Evolutionary conservation across 2,797 vertebrate species (phyloP), one percentile per base, ranked within the genome.

Genomic region (Lates japonicus): DNA sequence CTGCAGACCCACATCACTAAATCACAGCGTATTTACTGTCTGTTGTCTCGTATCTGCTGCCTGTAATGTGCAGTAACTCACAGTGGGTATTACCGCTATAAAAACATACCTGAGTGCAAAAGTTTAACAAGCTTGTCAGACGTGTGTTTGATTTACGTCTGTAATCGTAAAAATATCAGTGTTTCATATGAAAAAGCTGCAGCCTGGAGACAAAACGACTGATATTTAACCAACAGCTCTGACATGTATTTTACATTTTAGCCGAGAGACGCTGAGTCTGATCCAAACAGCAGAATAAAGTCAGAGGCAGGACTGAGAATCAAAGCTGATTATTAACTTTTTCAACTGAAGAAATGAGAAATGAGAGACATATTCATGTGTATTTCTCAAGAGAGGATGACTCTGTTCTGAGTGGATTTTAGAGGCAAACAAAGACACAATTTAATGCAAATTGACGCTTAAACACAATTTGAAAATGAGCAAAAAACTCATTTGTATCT

Each of bases 91-190:
- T 20, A 0, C 37, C 37, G n/a, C 35, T 75, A 14, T 76, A 55
- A 81, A 74, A 78, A 78, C 77, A 69, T 42, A 76, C 58, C 77
- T 72, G 69, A 69, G 58, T 25, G 68, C 51, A 63, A 17, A 25
- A 46, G 70, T 69, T 74, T 22, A 80, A 74, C 58, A 66, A 41
- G 51, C 20, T 55, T 39, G 22, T 54, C 48, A 39, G 54, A 52
- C 22, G 12, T 5, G 7, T 12, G 31, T 57, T 52, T 62, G 64
- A 80, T 63, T 69, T 44, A 58, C 11, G 63, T 4, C 14, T 54
- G 54, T 39, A 31, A 75, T 37, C 37, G 2, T 44, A 2, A 4
- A 75, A 65, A 35, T 58, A 59, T 80, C 59, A 65, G 37, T 29
- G 42, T 52, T 51, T 68, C 14, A 52, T 61, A 14, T 13, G 48